Percentiles rank a stretch among this genome's conserved stretches.
phyloP scores from a whole-genome alignment of 2,113 vertebrate genomes.

The Ceyx cyanopectus region DNA sequence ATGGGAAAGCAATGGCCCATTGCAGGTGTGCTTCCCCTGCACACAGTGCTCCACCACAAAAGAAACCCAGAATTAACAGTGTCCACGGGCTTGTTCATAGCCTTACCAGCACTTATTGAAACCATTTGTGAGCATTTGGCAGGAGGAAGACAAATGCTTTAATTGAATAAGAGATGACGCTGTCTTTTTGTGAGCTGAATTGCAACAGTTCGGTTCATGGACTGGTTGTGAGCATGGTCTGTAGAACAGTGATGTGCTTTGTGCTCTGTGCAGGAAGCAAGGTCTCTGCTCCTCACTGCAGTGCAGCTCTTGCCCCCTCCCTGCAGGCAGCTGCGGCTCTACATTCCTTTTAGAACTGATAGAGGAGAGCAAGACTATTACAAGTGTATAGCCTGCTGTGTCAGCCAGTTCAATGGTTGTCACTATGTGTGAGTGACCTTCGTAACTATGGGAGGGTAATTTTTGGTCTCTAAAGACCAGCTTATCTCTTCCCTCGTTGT shows the following conservation, averaged over 20 bases:
- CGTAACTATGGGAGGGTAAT: not conserved
- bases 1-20: not conserved
- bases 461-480: not conserved
- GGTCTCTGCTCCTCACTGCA: not conserved
- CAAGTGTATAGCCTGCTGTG: not conserved
- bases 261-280: not conserved
- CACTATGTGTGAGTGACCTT: not conserved
- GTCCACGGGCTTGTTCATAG: not conserved
- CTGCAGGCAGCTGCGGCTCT: not conserved
- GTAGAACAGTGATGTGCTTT: not conserved
- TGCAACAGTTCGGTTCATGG: not conserved
- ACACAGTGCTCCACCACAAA: accelerated
- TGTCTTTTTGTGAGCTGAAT: not conserved
- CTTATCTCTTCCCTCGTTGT: not conserved
- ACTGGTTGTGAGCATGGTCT: not conserved
- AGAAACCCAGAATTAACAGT: not conserved
- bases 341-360: not conserved
- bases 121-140: not conserved
- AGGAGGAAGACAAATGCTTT: not conserved
- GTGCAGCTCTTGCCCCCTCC: not conserved
- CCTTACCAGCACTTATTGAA: not conserved
- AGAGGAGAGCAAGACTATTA: not conserved
- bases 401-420: not conserved
- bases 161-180: not conserved
- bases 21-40: not conserved